Evolutionary conservation across 2,888 invertebrate genomes (phyloP).

Genomic region (Papilio protenor): DNA sequence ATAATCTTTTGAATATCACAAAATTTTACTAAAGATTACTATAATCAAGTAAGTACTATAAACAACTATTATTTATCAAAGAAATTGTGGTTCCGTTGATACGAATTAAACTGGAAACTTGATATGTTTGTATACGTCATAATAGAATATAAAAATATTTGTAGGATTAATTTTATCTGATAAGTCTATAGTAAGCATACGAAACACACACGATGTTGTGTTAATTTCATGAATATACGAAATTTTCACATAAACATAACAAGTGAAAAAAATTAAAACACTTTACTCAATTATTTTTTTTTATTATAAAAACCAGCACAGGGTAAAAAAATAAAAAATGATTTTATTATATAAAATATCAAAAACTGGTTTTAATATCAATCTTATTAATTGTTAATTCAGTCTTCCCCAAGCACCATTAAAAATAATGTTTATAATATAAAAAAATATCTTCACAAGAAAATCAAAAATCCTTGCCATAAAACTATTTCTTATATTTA

Average conservation of each 20-base stretch:
- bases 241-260: not conserved
- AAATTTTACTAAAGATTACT: not conserved
- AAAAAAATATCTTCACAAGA: not conserved
- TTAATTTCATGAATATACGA: not conserved
- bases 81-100: not conserved
- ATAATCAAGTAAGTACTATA: not conserved
- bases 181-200: not conserved
- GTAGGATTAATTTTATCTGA: not conserved
- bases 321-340: not conserved
- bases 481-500: constrained; percentile 83
- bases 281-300: no score
- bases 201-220: not conserved
- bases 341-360: not conserved
- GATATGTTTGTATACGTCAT: not conserved
- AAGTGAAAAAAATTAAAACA: no score
- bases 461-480: not conserved
- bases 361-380: not conserved
- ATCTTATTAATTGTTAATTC: not conserved
- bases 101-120: not conserved
- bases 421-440: not conserved
- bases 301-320: no score
- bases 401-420: not conserved
- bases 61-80: not conserved
- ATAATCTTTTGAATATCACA: not conserved
- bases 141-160: not conserved